Evolutionary conservation across 2,888 invertebrate species (phyloP).

Genomic region (Andrena trimmerana): DNA sequence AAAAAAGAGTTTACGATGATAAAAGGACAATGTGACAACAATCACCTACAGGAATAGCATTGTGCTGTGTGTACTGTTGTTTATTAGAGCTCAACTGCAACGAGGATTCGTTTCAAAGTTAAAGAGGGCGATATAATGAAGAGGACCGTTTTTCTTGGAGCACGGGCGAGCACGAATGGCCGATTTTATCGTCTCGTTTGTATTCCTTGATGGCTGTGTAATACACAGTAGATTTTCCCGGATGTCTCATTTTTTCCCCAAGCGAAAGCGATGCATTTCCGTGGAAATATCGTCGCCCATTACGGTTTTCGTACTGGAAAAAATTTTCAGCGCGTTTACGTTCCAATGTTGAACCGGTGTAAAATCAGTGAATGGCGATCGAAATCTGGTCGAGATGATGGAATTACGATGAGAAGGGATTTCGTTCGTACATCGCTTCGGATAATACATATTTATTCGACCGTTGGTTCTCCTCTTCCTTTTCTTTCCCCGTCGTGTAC

Average conservation of each 20-base stretch:
- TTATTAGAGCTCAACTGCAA: not conserved
- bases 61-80: not conserved
- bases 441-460: slow-evolving; percentile 51
- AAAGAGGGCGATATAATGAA: slow-evolving; percentile 9
- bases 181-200: slow-evolving; percentile 16
- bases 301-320: not conserved
- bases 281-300: not conserved
- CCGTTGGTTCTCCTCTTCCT: slow-evolving; percentile 9
- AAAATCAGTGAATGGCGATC: slow-evolving; percentile 10
- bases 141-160: not conserved
- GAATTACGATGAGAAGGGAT: slow-evolving; percentile 34
- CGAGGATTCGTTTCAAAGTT: slow-evolving; percentile 18
- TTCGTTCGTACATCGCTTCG: not conserved
- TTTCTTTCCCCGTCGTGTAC: not conserved
- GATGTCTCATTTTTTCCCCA: not conserved
- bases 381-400: slow-evolving; percentile 46
- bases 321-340: not conserved
- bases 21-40: slow-evolving; percentile 29
- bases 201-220: not conserved
- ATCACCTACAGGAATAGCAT: slow-evolving; percentile 12
- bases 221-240: not conserved
- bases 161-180: not conserved
- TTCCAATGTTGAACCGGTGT: not conserved
- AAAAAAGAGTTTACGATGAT: not conserved
- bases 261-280: not conserved